These are phyloP conservation scores for Tupiocoris notatus DNA, from an alignment of 2,888 invertebrate species.

Conservation along the genomic window DNA sequence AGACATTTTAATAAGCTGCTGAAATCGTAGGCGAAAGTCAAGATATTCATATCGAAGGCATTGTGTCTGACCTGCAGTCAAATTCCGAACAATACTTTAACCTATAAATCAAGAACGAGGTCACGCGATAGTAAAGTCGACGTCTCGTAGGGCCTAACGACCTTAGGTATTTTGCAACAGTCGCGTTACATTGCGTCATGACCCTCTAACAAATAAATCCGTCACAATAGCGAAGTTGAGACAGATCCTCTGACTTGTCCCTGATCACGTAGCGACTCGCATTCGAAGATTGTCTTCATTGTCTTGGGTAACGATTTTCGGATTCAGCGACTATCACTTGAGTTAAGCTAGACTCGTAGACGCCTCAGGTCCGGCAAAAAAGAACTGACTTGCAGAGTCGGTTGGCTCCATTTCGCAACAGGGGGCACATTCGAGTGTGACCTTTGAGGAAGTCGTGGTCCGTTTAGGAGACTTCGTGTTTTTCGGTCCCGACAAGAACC, in stretches of 20 bases:
- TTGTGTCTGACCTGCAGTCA: too few relatives aligned
- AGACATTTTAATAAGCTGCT: too few relatives aligned
- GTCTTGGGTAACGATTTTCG: neutral
- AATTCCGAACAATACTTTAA: too few relatives aligned
- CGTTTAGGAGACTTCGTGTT: neutral
- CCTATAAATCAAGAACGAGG: too few relatives aligned
- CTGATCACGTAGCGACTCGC: neutral
- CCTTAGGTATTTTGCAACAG: too few relatives aligned
- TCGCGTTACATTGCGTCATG: neutral
- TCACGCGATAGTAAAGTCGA: too few relatives aligned
- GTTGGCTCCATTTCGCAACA: neutral
- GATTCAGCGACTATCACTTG: neutral
- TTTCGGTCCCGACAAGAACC: neutral
- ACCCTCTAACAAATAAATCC: neutral
- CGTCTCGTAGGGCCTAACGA: too few relatives aligned
- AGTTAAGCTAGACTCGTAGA: neutral
- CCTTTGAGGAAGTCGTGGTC: neutral
- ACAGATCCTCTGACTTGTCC: neutral
- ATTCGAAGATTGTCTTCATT: neutral
- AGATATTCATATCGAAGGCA: too few relatives aligned
- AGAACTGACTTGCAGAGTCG: neutral
- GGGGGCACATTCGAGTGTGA: neutral
- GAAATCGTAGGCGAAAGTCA: too few relatives aligned
- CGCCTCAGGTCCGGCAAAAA: neutral
- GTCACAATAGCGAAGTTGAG: neutral